These are phyloP conservation scores for Hypomecis punctinalis DNA, from an alignment of 2,888 invertebrate genomes.

Conservation along the genomic window DNA sequence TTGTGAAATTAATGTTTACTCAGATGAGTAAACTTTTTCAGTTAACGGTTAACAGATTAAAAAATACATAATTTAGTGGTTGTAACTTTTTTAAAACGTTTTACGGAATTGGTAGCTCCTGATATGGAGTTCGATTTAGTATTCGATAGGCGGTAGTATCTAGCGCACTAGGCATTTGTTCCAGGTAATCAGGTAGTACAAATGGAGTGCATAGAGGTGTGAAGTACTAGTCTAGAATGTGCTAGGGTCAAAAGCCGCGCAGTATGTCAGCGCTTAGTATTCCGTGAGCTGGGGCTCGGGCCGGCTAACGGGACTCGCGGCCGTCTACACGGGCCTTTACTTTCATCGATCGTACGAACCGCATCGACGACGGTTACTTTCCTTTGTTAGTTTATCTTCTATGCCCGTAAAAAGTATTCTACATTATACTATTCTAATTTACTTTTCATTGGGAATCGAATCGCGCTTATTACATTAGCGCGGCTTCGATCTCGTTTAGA, in stretches of 20 bases:
- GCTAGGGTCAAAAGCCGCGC: conserved; percentile 84
- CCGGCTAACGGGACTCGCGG: conserved; percentile 78
- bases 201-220: conserved; percentile 72
- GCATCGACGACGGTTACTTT: conserved; percentile 79
- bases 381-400: conserved; percentile 77
- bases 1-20: conserved; percentile 36
- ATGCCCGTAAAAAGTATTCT: conserved; percentile 47
- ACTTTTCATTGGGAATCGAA: conserved; percentile 29
- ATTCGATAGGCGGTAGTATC: conserved; percentile 28
- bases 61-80: conserved; percentile 7
- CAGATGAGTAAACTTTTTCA: conserved; percentile 12
- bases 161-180: conserved; percentile 37
- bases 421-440: conserved; percentile 48
- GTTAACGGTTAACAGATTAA: conserved; percentile 16
- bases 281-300: conserved; percentile 77
- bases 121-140: conserved; percentile 28
- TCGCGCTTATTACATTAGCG: conserved; percentile 16
- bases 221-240: conserved; percentile 82
- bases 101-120: conserved; percentile 31
- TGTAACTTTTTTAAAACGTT: conserved; percentile 9
- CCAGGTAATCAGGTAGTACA: conserved; percentile 49
- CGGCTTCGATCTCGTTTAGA: conserved; percentile 4
- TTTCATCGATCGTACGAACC: conserved; percentile 82
- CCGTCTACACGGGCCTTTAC: conserved; percentile 82
- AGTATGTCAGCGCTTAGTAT: conserved; percentile 85